phyloP scores from a whole-genome alignment of 2,797 vertebrate species.

The Megaceryle alcyon region DNA sequence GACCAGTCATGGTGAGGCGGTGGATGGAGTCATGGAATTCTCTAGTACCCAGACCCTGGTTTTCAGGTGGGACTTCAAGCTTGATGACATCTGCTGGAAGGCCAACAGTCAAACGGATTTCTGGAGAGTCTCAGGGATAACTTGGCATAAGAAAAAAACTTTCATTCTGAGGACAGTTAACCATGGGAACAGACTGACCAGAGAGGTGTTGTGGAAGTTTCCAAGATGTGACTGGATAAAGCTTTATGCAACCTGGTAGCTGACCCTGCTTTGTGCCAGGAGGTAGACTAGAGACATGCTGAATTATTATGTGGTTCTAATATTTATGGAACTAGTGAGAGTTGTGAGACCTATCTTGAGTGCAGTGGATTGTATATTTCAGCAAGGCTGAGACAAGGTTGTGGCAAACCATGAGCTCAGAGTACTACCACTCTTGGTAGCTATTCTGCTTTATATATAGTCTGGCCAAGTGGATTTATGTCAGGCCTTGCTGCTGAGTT shows the following conservation, averaged over 20 bases:
- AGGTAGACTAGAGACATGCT: background rate
- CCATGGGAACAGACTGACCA: background rate
- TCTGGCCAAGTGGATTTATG: background rate
- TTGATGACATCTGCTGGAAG: background rate
- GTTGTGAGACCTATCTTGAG: background rate
- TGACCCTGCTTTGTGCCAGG: background rate
- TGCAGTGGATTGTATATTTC: background rate
- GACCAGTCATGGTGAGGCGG: background rate
- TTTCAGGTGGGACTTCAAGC: background rate
- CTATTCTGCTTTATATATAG: background rate
- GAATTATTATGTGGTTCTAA: background rate
- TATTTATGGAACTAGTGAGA: background rate
- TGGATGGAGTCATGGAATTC: background rate
- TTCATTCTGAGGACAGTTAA: background rate
- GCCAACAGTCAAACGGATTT: background rate
- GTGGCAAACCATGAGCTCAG: background rate
- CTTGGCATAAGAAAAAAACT: background rate
- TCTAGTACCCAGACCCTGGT: background rate
- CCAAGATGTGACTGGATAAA: background rate
- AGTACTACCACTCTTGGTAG: background rate
- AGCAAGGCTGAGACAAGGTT: background rate
- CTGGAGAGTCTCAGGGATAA: background rate
- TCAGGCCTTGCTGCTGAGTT: background rate
- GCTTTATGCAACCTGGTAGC: background rate
- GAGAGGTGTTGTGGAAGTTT: background rate